A percentile compares a stretch with the other conserved stretches of the same genome.
These are phyloP conservation scores for Marasmarcha lunaedactyla DNA, from an alignment of 2,888 invertebrate genomes.

Conservation along the genomic window DNA sequence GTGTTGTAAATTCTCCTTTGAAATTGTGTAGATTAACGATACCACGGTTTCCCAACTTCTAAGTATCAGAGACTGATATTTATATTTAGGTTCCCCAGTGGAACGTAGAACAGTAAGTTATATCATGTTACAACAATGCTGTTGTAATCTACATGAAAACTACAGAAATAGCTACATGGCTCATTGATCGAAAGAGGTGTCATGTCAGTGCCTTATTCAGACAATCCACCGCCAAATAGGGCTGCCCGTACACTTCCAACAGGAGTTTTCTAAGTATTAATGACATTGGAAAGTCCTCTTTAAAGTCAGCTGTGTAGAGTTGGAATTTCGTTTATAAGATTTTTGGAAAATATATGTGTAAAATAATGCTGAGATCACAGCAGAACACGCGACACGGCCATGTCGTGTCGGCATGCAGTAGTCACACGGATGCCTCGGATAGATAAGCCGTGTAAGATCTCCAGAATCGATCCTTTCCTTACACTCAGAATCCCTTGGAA, in stretches of 20 bases:
- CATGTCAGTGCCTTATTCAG: conserved; percentile 35
- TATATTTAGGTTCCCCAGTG: too few relatives aligned
- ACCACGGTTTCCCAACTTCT: too few relatives aligned
- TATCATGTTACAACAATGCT: neutral
- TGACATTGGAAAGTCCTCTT: too few relatives aligned
- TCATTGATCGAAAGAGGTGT: conserved; percentile 36
- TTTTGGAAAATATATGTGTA: conserved; percentile 13
- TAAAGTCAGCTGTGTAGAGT: neutral
- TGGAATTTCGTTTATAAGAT: neutral
- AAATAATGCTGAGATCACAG: conserved; percentile 37
- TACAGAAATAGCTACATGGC: conserved; percentile 14
- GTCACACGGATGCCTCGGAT: conserved; percentile 40
- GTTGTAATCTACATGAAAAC: conserved; percentile 1
- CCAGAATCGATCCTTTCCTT: conserved; percentile 21
- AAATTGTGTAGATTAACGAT: too few relatives aligned
- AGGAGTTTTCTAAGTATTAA: conserved; percentile 3
- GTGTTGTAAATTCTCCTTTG: too few relatives aligned
- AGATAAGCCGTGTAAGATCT: conserved; percentile 41
- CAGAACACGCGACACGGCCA: conserved; percentile 22
- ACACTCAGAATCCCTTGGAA: conserved; percentile 13
- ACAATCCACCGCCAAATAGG: conserved; percentile 37
- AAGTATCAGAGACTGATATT: too few relatives aligned
- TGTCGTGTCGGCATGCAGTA: conserved; percentile 40
- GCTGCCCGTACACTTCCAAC: conserved; percentile 23
- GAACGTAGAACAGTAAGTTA: neutral